Base-by-base conservation (phyloP, 2,888 invertebrate genomes). In the Druceiella hillmani region DNA sequence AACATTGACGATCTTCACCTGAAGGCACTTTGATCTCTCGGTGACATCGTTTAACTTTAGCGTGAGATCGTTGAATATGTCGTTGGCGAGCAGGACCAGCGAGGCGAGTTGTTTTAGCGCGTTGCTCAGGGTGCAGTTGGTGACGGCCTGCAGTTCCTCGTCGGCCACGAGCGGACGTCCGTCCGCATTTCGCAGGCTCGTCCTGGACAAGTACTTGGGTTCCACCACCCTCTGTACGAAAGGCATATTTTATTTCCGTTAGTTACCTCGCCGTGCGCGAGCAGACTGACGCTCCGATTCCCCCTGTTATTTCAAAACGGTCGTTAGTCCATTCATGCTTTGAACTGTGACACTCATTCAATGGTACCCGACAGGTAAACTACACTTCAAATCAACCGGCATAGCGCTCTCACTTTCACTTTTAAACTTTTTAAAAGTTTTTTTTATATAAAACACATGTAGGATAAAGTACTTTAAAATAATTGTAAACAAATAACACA, bases 21-120 rank as follows among this genome's bases (percentile, higher is more conserved):
- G 81, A 39, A 90, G 78, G 33, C 66, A 65, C 42, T 81, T 79
- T 41, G 88, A 82, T 48, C 90, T 76, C 55, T 81, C 80, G 39
- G 81, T 79, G 51, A 92, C 79, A 46, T 74, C 72, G 55, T 83
- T 78, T 48, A 91, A 74, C 59, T 90, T 84, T 45, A 71, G 69
- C 44, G 85, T 83, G 52, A 92, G 74, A 56, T 87, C 87, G 53
- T 79, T 78, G 66, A 92, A 92, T 58, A 92, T 86, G 59, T 89
- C 87, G 66, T 88, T 83, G 52, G 92, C 90, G 45, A 83, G 75
- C 46, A 83, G 70, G 55, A 89, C 83, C 58, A 93, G 69, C 15
- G 87, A 88, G 36, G 90, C 88, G 58, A 92, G 76, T 65, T 93
- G 92, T 46, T 85, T 75, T 44, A 92, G 71, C 41, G 88, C 86